These are phyloP conservation scores for Stenolophus ochropezus DNA, from an alignment of 2,888 invertebrate genomes.

Conservation along the genomic window DNA sequence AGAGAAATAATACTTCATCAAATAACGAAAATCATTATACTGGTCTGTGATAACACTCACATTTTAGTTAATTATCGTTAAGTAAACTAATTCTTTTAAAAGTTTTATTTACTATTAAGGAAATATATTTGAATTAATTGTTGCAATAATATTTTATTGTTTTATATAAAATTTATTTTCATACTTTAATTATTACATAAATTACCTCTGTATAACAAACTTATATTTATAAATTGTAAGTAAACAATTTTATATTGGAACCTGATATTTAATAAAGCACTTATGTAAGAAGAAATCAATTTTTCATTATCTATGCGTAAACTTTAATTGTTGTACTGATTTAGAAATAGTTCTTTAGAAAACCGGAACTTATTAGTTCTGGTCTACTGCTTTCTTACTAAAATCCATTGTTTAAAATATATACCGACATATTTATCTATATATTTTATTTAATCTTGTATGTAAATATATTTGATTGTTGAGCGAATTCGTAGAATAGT, in stretches of 20 bases:
- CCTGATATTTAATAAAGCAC: constrained; percentile 43
- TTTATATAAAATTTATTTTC: constrained; percentile 52
- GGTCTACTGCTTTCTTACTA: constrained; percentile 42
- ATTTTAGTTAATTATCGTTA: constrained; percentile 46
- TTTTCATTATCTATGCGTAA: constrained; percentile 2
- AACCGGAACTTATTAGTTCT: constrained; percentile 57
- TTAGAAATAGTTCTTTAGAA: constrained; percentile 47
- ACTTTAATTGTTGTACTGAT: not conserved
- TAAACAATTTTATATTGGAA: constrained; percentile 47
- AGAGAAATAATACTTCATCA: constrained; percentile 64
- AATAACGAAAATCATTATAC: constrained; percentile 70
- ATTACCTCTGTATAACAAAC: constrained; percentile 19
- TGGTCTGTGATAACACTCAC: constrained; percentile 68
- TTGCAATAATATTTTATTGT: constrained; percentile 56
- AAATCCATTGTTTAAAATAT: constrained; percentile 21
- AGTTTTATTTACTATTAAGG: constrained; percentile 8
- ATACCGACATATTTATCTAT: too few relatives aligned
- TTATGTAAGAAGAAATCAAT: constrained; percentile 17
- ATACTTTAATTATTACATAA: constrained; percentile 38
- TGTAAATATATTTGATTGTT: not conserved
- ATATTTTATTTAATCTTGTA: not conserved
- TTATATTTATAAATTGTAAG: constrained; percentile 39
- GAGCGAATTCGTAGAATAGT: constrained; percentile 5
- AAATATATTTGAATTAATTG: constrained; percentile 47
- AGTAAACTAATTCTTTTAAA: constrained; percentile 33